Conservation (phyloP, 2,113 vertebrate genomes). For the Oreochromis niloticus region DNA sequence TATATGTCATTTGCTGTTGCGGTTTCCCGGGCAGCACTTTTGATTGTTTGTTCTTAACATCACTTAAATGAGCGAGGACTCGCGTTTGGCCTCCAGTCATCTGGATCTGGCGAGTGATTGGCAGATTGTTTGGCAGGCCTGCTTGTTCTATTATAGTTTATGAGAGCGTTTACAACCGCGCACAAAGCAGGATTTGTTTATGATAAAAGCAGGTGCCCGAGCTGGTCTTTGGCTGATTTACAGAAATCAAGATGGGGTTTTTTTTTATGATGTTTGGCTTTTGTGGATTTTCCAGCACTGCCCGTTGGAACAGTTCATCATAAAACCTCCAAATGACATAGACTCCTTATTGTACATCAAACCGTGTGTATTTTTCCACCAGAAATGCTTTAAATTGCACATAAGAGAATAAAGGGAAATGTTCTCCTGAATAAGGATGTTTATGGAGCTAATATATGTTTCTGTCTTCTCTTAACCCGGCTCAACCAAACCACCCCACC, state of each 20-base stretch:
- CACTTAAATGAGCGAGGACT: conserved; percentile 54
- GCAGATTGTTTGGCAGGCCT: conserved; percentile 38
- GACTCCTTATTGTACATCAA: neutral
- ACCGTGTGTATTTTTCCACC: neutral
- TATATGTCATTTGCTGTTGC: conserved; percentile 61
- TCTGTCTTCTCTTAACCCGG: neutral
- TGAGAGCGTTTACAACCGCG: neutral
- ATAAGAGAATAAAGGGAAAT: neutral
- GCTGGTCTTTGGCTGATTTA: neutral
- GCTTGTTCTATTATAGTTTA: neutral
- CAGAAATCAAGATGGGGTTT: neutral
- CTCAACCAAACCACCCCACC: neutral
- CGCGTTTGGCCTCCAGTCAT: conserved; percentile 40
- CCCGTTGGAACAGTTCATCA: neutral
- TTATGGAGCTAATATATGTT: neutral
- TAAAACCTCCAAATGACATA: neutral
- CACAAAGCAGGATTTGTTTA: neutral
- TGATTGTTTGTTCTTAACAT: conserved; percentile 70
- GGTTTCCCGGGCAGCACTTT: conserved; percentile 39
- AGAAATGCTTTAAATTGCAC: neutral
- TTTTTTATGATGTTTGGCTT: neutral
- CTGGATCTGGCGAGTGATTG: conserved; percentile 28
- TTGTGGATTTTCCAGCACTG: neutral
- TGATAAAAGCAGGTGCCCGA: neutral
- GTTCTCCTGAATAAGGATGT: neutral